Evolutionary conservation across 2,888 invertebrate genomes (phyloP), one percentile per base, ranked within the genome.

Genomic region (Pycnomerus fuliginosus): DNA sequence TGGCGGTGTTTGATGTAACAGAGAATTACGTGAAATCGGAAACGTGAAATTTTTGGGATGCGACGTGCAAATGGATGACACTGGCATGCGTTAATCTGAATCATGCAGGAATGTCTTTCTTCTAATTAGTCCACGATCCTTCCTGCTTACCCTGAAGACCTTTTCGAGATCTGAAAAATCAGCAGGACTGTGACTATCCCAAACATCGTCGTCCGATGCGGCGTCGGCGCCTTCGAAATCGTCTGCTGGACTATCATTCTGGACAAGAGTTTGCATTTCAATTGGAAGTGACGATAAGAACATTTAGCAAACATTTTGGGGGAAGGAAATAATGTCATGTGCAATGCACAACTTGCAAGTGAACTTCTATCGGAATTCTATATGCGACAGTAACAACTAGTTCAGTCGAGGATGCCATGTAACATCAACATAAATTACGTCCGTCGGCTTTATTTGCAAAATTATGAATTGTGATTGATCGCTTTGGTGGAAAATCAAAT

Each of bases 241-340:
- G 42, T 69, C 68, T 35, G 20, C 8, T 3, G 67, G 62, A 44
- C 61, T 90, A 78, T 98, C 97, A 74, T 96, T 97, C 68, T 87
- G 86, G 74, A 38, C n/a, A n/a, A n/a, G n/a, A n/a, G n/a, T n/a
- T n/a, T n/a, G n/a, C n/a, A n/a, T n/a, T n/a, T n/a, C n/a, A n/a
- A n/a, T n/a, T n/a, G n/a, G n/a, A n/a, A n/a, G n/a, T n/a, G n/a
- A 33, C 34, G 46, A 35, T 50, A 48, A 44, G 41, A 52, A 35
- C 37, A 44, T 42, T 49, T 49, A 30, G 16, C 42, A 48, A 39
- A 48, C 42, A 48, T 30, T 41, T n/a, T 27, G 44, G 40, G 48
- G 37, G 41, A 44, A 20, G 8, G 5, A 5, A 5, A 8, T 8
- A 5, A 50, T 49, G 47, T 49, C 50, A 48, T 42, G 48, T 95